A percentile compares a stretch with the other conserved stretches of the same genome.
Evolutionary conservation across 2,797 vertebrate species (phyloP).

Genomic region (Tadarida brasiliensis): DNA sequence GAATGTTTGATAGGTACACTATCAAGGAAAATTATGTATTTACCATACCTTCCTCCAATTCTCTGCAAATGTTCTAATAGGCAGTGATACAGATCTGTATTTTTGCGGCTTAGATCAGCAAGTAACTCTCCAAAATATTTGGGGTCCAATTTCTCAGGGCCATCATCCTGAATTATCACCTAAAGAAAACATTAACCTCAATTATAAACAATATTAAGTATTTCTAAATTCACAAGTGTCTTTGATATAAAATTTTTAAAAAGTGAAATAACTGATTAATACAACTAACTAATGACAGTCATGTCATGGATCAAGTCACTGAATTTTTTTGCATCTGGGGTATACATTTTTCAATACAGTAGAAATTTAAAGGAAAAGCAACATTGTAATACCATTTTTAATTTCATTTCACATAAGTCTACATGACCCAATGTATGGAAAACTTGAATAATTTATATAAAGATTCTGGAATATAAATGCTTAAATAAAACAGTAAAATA

Average conservation of each 20-base stretch:
- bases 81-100: constrained; percentile 93
- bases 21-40: not conserved
- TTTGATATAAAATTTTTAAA: constrained; percentile 42
- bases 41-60: constrained; percentile 92
- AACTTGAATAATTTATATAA: constrained; percentile 4
- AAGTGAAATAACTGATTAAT: constrained; percentile 16
- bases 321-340: not conserved
- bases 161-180: constrained; percentile 80
- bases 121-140: constrained; percentile 97
- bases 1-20: constrained; percentile 42
- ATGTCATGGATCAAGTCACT: constrained; percentile 32
- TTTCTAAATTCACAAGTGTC: constrained; percentile 56
- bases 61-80: constrained; percentile 94
- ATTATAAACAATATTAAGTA: constrained; percentile 34
- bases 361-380: constrained; percentile 53
- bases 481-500: constrained; percentile 54
- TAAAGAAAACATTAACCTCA: constrained; percentile 65
- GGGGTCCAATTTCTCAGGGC: constrained; percentile 92
- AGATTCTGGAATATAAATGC: constrained; percentile 9
- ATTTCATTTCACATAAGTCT: constrained; percentile 53
- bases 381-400: constrained; percentile 12
- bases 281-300: not conserved
- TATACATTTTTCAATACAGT: constrained; percentile 25
- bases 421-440: constrained; percentile 32
- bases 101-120: constrained; percentile 96